Percentiles rank a stretch among this genome's conserved stretches.
Conservation (phyloP, 2,797 vertebrate species). For the Anguilla megastoma region DNA sequence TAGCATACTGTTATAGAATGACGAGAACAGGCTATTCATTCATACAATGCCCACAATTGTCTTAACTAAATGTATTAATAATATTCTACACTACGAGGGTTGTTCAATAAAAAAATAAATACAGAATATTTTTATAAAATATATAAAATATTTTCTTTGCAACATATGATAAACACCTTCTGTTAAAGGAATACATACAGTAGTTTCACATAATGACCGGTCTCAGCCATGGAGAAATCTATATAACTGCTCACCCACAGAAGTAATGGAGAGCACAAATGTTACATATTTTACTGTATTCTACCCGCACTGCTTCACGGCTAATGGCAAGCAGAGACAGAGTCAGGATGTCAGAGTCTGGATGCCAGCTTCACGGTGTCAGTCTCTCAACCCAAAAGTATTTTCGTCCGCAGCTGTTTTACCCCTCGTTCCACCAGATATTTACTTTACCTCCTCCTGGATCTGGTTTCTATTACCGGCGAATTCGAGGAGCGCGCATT, state of each 20-base stretch:
- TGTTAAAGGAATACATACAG: too few species aligned
- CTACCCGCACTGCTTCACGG: slow-evolving; percentile 48
- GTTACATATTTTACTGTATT: slow-evolving; percentile 68
- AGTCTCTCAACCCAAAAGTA: not conserved
- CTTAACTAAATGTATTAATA: too few species aligned
- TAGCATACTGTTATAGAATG: too few species aligned
- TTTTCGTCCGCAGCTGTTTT: not conserved
- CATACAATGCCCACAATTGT: too few species aligned
- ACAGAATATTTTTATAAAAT: not conserved
- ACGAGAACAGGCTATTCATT: too few species aligned
- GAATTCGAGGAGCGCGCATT: not conserved
- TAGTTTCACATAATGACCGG: not conserved
- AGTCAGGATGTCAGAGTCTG: not conserved
- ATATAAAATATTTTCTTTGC: not conserved
- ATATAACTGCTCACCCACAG: slow-evolving; percentile 50
- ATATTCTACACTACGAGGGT: not conserved
- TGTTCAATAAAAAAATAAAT: not conserved
- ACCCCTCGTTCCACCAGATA: not conserved
- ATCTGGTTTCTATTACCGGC: not conserved
- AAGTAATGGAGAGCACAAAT: slow-evolving; percentile 62
- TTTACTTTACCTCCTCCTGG: not conserved
- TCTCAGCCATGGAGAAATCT: not conserved
- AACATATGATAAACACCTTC: too few species aligned
- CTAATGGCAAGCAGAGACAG: slow-evolving; percentile 30
- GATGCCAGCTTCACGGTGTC: not conserved